Percentiles rank a stretch among this genome's conserved stretches.
Evolutionary conservation across 2,888 invertebrate genomes (phyloP).

Genomic region (Coleophora flavipennella): DNA sequence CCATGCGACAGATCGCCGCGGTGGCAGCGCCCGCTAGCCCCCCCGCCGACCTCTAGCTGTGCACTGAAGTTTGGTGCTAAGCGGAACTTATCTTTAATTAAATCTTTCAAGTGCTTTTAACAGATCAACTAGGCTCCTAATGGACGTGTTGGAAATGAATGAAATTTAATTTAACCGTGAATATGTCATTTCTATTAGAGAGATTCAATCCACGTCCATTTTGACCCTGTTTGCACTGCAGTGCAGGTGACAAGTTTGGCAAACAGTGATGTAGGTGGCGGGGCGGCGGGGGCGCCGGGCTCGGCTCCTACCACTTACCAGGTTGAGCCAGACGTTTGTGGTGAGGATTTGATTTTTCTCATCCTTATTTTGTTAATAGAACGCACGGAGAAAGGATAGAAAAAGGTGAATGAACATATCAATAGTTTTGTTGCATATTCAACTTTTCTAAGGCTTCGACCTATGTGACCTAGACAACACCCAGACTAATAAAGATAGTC

Average conservation of each 20-base stretch:
- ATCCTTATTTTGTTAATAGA: constrained; percentile 85
- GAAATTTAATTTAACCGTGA: too few species aligned
- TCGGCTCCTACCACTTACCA: constrained; percentile 87
- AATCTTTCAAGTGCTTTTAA: neutral
- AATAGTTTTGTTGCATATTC: constrained; percentile 16
- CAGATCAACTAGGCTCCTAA: neutral
- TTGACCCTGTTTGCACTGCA: too few species aligned
- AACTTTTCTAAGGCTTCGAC: too few species aligned
- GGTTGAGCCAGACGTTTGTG: constrained; percentile 97
- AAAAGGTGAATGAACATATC: constrained; percentile 58
- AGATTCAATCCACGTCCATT: too few species aligned
- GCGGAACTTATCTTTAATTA: constrained; percentile 3
- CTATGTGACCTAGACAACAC: too few species aligned
- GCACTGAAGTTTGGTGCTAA: constrained; percentile 10
- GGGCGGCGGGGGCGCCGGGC: constrained; percentile 51
- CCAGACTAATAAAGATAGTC: too few species aligned
- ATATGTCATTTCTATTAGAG: too few species aligned
- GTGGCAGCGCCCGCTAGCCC: constrained; percentile 52
- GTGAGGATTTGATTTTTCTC: constrained; percentile 99
- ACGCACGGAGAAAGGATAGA: constrained; percentile 73
- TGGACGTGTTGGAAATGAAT: neutral
- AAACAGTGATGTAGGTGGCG: constrained; percentile 16
- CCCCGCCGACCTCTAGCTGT: constrained; percentile 34
- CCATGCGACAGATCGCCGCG: constrained; percentile 67
- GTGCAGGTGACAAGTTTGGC: constrained; percentile 1